Evolutionary conservation across 2,888 invertebrate genomes (phyloP), one percentile per base, ranked within the genome.

Genomic region (Orchestes rusci): DNA sequence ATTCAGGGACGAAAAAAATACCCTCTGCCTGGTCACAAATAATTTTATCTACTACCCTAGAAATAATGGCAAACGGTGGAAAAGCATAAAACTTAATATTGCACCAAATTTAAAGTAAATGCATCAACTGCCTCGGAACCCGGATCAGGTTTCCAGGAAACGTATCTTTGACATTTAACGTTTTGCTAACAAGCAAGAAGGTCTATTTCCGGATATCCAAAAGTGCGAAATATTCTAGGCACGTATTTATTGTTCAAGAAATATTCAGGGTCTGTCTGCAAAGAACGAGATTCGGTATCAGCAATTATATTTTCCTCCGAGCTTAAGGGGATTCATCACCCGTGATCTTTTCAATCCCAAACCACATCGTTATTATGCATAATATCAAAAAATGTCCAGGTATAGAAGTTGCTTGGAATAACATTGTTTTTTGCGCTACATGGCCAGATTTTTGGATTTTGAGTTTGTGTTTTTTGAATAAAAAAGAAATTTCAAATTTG

Each of bases 1-100:
- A 62, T 15, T 43, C 33, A 18, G 56, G 59, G 7, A 58, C 57
- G 3, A 60, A 55, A 3, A 61, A 36, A 16, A 60, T 55, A 4
- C 57, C 58, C 16, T 36, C 39, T 4, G 61, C 55, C 31, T 49
- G 48, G 29, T 62, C 59, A 3, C 32, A 17, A 7, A 40, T 46
- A 23, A 62, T 58, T 45, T 62, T 60, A 35, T 48, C 41, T 7
- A 63, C 18, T 3, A 46, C 39, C 43, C 45, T 56, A 29, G 57
- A 39, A 13, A 61, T 45, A 2, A 57, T 16, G 1, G 52, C 43
- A 43, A 60, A 61, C 2, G 59, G 59, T 2, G 59, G 56, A 18
- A 59, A 60, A 4, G 59, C 60, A 43, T 57, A 61, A 45, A 32
- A 39, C 8, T 32, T 23, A 16, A 20, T 8, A 20, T 44, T 23